These are phyloP conservation scores for Lamellibrachia columna DNA, from an alignment of 2,888 invertebrate species.

Conservation along the genomic window DNA sequence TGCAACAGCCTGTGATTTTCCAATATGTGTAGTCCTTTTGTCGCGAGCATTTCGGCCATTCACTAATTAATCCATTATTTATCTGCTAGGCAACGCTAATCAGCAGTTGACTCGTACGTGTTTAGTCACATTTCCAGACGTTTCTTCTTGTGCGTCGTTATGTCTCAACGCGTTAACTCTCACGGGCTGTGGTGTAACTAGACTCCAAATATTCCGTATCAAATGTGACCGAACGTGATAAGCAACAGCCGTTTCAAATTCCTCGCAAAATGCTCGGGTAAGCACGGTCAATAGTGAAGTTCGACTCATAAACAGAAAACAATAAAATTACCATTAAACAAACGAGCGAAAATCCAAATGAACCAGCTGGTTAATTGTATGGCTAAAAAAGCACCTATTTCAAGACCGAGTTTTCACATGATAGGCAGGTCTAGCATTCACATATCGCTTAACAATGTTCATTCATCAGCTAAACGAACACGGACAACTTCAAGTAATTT, in stretches of 20 bases:
- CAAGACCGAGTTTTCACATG: not conserved
- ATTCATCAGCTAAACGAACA: not conserved
- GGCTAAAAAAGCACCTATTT: not conserved
- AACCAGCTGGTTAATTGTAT: not conserved
- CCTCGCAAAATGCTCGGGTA: not conserved
- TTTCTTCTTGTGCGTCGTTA: not conserved
- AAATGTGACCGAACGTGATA: not conserved
- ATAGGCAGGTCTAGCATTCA: not conserved
- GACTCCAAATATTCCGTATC: not conserved
- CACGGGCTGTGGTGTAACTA: not conserved
- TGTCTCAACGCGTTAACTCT: not conserved
- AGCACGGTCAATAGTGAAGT: not conserved
- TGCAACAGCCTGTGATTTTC: not conserved
- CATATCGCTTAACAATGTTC: not conserved
- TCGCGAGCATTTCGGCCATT: not conserved
- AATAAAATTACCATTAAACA: not conserved
- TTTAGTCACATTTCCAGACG: conserved; percentile 1
- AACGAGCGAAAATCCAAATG: conserved; percentile 11
- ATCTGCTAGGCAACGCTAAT: not conserved
- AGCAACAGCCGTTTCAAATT: not conserved
- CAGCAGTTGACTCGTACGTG: not conserved
- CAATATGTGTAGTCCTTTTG: not conserved
- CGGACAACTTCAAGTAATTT: conserved; percentile 9
- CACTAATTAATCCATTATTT: not conserved
- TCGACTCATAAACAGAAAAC: not conserved